Conservation (phyloP, 2,797 vertebrate genomes). For the Gambusia yucatana region DNA sequence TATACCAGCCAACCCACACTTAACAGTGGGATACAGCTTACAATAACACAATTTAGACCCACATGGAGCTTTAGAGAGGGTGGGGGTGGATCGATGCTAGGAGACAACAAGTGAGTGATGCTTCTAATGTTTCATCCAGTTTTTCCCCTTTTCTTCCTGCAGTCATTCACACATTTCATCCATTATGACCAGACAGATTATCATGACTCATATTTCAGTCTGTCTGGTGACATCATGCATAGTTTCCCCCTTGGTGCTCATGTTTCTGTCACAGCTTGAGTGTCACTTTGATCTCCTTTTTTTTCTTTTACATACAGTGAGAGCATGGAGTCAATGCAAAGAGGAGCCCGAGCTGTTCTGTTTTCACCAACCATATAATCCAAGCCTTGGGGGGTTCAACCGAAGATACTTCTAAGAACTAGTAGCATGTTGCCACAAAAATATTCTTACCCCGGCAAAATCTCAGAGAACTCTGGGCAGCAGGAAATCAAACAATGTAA, state of each 20-base stretch:
- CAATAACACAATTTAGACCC: slow-evolving; percentile 67
- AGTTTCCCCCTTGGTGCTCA: slow-evolving; percentile 35
- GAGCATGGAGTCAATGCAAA: slow-evolving; percentile 26
- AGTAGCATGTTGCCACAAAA: slow-evolving; percentile 32
- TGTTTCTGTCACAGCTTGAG: slow-evolving; percentile 48
- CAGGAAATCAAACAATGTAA: neutral
- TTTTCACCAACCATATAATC: slow-evolving; percentile 53
- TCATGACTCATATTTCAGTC: slow-evolving; percentile 58
- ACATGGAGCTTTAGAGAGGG: slow-evolving; percentile 54
- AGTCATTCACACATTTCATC: slow-evolving; percentile 17
- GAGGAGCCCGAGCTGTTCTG: slow-evolving; percentile 26
- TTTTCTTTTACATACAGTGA: slow-evolving; percentile 49
- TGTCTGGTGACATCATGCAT: slow-evolving; percentile 65
- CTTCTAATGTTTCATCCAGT: slow-evolving; percentile 19
- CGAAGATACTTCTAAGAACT: slow-evolving; percentile 56
- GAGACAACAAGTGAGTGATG: slow-evolving; percentile 37
- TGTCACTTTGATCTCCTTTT: slow-evolving; percentile 45
- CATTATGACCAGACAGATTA: slow-evolving; percentile 43
- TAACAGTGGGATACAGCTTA: slow-evolving; percentile 55
- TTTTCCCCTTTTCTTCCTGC: slow-evolving; percentile 19
- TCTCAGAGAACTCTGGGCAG: slow-evolving; percentile 10
- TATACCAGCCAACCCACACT: slow-evolving; percentile 52
- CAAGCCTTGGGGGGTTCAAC: slow-evolving; percentile 51
- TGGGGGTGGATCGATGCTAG: slow-evolving; percentile 56
- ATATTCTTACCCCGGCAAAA: slow-evolving; percentile 42